phyloP scores from a whole-genome alignment of 2,797 vertebrate species.

The Manis crassicaudata region DNA sequence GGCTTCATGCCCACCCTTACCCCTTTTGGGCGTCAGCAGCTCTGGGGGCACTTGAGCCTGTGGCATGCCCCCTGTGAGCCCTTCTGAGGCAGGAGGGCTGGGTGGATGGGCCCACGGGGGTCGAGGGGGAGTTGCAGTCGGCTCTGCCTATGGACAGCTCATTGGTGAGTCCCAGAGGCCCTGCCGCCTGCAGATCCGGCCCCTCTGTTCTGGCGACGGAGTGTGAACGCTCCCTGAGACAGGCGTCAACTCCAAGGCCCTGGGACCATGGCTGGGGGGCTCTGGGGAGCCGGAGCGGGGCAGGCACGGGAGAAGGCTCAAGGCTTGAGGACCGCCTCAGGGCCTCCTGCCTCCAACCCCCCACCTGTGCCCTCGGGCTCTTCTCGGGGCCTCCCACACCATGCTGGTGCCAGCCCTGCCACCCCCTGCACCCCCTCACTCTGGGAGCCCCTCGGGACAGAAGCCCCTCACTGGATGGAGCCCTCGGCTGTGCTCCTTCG shows the following conservation, averaged over 20 bases:
- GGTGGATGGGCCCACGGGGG: too few species aligned
- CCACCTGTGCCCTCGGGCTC: neutral
- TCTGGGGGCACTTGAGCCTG: neutral
- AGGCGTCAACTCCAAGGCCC: fast-evolving
- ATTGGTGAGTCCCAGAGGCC: neutral
- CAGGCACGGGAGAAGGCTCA: too few species aligned
- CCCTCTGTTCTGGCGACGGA: too few species aligned
- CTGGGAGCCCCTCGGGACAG: too few species aligned
- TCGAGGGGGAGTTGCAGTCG: too few species aligned
- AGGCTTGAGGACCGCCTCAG: neutral
- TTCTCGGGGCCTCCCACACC: neutral
- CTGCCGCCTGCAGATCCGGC: fast-evolving
- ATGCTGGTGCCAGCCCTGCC: neutral
- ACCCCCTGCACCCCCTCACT: neutral
- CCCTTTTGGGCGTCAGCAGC: neutral
- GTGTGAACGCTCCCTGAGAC: neutral
- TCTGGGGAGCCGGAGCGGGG: neutral
- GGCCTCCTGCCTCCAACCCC: neutral
- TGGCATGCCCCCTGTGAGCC: too few species aligned
- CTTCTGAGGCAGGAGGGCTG: fast-evolving
- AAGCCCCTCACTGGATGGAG: neutral
- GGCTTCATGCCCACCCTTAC: neutral
- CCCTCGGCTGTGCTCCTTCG: neutral
- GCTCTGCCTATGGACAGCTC: too few species aligned
- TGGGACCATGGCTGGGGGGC: neutral